These are phyloP conservation scores for Xerus inauris DNA, from an alignment of 2,113 vertebrate species.

Conservation along the genomic window DNA sequence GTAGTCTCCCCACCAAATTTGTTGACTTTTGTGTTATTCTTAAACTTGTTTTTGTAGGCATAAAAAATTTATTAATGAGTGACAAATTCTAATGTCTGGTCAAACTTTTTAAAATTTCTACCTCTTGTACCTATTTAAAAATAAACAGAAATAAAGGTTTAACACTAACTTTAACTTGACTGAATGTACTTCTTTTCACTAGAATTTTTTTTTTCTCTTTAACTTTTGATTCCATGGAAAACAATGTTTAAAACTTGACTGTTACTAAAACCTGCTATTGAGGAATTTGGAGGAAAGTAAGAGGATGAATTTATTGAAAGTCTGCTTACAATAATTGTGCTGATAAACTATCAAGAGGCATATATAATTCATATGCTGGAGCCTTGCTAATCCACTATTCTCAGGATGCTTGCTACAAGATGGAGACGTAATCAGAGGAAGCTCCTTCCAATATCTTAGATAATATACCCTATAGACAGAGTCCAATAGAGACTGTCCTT, in stretches of 20 bases:
- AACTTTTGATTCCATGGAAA: not conserved
- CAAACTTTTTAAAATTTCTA: not conserved
- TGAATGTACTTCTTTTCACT: not conserved
- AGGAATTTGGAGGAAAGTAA: not conserved
- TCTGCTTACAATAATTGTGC: conserved; percentile 1
- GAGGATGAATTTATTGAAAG: conserved; percentile 9
- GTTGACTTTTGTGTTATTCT: not conserved
- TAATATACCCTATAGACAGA: not conserved
- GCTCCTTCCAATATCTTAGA: not conserved
- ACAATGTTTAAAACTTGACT: not conserved
- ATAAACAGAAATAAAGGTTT: not conserved
- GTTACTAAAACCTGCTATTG: not conserved
- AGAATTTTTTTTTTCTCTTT: not conserved
- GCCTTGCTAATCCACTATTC: not conserved
- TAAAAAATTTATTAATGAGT: not conserved
- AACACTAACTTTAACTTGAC: conserved; percentile 31
- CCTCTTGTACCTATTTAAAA: not conserved
- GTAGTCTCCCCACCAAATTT: not conserved
- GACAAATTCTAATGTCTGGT: not conserved
- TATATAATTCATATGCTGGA: conserved; percentile 53
- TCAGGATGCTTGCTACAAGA: not conserved
- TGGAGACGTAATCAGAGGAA: not conserved
- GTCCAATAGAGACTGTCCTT: not conserved
- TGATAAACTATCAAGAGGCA: conserved; percentile 37
- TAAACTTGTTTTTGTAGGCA: not conserved